Conservation (phyloP, 2,113 vertebrate genomes). For the Oreochromis tanganicae region DNA sequence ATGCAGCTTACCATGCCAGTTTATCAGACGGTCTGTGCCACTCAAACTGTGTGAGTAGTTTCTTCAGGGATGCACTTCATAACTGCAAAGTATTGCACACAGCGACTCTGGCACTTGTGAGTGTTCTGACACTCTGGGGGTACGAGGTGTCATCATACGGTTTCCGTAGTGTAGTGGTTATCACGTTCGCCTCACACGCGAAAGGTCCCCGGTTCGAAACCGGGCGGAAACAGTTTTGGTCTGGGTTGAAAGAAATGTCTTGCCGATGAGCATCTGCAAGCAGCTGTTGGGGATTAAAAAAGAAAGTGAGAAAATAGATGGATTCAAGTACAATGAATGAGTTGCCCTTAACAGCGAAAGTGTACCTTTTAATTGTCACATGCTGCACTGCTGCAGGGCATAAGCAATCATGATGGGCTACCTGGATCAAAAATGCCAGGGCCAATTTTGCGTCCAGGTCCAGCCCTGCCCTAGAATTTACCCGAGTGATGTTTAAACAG, state of each 20-base stretch:
- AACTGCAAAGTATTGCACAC: neutral
- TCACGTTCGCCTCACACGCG: neutral
- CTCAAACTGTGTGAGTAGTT: neutral
- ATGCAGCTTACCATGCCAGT: neutral
- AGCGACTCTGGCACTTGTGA: rapidly evolving
- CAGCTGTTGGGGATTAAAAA: too few species aligned
- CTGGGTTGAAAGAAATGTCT: neutral
- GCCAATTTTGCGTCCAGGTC: neutral
- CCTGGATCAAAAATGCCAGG: too few species aligned
- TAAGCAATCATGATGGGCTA: neutral
- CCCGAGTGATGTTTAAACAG: neutral
- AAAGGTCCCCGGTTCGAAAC: neutral
- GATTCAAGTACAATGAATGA: neutral
- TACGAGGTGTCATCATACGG: neutral
- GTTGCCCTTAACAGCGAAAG: neutral
- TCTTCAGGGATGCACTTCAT: neutral
- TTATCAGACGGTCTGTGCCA: neutral
- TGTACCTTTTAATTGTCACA: neutral
- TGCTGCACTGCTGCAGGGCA: neutral
- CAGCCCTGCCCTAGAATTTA: neutral
- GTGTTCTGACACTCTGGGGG: neutral
- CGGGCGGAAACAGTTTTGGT: neutral
- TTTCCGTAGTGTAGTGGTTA: neutral
- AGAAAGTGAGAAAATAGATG: neutral
- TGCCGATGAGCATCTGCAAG: neutral